A percentile compares a stretch with the other conserved stretches of the same genome.
These are phyloP conservation scores for Trematocara caparti DNA, from an alignment of 2,797 vertebrate genomes.

Conservation along the genomic window DNA sequence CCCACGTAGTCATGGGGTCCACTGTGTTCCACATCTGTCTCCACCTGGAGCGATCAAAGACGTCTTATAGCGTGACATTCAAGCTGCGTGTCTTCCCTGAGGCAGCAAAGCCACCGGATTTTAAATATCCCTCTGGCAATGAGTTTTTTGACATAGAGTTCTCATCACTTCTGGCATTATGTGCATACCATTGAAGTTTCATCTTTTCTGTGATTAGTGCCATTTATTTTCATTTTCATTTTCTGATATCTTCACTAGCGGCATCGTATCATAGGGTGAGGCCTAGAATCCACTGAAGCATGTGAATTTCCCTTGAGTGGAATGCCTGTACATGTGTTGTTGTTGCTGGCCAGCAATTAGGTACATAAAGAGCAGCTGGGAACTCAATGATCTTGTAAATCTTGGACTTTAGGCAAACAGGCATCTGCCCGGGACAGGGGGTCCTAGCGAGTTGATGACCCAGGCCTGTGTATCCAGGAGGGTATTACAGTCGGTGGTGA, in stretches of 20 bases:
- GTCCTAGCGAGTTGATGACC: not conserved
- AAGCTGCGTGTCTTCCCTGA: not conserved
- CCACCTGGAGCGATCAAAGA: not conserved
- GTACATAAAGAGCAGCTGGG: not conserved
- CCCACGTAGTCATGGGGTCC: not conserved
- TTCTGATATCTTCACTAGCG: not conserved
- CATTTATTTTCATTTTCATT: not conserved
- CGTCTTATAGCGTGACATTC: not conserved
- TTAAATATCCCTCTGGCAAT: not conserved
- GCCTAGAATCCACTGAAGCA: not conserved
- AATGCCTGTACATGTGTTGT: not conserved
- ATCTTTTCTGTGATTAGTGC: not conserved
- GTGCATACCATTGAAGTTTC: not conserved
- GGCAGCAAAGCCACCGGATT: not conserved
- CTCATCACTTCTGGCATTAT: not conserved
- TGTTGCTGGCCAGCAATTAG: not conserved
- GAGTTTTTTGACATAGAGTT: not conserved
- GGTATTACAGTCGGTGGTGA: not conserved
- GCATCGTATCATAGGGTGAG: not conserved
- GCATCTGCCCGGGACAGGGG: not conserved
- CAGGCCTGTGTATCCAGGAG: not conserved
- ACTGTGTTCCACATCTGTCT: not conserved
- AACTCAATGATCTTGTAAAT: not conserved
- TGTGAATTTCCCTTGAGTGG: not conserved
- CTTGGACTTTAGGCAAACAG: not conserved